Evolutionary conservation across 2,888 invertebrate species (phyloP).

Genomic region (Drosophila niveifrons): DNA sequence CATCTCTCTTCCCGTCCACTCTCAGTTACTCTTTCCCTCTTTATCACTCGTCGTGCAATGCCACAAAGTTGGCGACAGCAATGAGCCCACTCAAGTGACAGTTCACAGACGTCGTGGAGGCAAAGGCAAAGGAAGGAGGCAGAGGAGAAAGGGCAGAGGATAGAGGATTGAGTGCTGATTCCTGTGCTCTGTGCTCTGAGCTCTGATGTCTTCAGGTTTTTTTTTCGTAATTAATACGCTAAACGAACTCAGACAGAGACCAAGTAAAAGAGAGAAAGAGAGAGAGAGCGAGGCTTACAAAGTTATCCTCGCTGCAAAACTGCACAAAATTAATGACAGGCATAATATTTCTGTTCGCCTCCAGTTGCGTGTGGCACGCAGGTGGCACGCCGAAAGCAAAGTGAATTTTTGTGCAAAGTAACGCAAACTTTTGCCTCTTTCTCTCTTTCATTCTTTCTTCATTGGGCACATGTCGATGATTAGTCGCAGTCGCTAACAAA

Average conservation of each 20-base stretch:
- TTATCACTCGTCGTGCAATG: constrained; percentile 1
- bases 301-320: constrained; percentile 30
- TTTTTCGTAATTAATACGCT: constrained; percentile 52
- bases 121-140: background rate
- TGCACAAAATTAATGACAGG: constrained; percentile 71
- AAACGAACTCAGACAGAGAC: constrained; percentile 19
- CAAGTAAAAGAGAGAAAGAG: background rate
- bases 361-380: constrained; percentile 50
- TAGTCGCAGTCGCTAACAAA: constrained; percentile 28
- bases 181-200: constrained; percentile 3
- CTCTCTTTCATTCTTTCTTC: background rate
- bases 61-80: constrained; percentile 39
- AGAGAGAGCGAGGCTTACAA: constrained; percentile 6
- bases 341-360: constrained; percentile 45
- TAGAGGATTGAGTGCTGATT: background rate
- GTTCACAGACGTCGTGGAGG: constrained; percentile 2
- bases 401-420: constrained; percentile 35
- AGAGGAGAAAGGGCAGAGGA: background rate
- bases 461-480: constrained; percentile 43
- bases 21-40: background rate
- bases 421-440: background rate
- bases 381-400: constrained; percentile 25
- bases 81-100: constrained; percentile 25
- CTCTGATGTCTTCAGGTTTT: constrained; percentile 30
- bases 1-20: background rate